Evolutionary conservation across 2,888 invertebrate species (phyloP).

Genomic region (Plagodis dolabraria): DNA sequence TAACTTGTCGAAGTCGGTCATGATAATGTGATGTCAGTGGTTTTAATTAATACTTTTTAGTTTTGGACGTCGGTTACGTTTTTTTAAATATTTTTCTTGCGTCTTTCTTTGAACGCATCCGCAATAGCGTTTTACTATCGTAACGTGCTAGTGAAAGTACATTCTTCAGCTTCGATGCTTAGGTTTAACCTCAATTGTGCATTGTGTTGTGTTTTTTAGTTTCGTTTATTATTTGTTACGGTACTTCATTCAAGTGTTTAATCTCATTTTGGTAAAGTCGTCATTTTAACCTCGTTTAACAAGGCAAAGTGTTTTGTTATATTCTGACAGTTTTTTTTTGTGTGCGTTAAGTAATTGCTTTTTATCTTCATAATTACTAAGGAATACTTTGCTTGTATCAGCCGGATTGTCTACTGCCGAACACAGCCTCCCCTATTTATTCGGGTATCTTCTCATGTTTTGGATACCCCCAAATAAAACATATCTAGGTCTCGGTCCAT

Average conservation of each 20-base stretch:
- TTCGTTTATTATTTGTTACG: conserved; percentile 20
- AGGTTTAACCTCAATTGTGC: conserved; percentile 37
- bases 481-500: too few relatives aligned
- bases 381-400: too few relatives aligned
- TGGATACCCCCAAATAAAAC: too few relatives aligned
- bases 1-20: too few relatives aligned
- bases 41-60: too few relatives aligned
- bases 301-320: conserved; percentile 4
- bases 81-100: background rate
- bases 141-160: conserved; percentile 55
- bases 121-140: conserved; percentile 19
- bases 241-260: conserved; percentile 21
- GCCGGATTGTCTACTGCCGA: too few relatives aligned
- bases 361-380: background rate
- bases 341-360: background rate
- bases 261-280: conserved; percentile 23
- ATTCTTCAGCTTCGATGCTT: conserved; percentile 43
- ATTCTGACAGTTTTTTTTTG: background rate
- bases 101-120: background rate
- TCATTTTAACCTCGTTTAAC: conserved; percentile 19
- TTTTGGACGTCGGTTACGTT: background rate
- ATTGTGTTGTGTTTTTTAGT: conserved; percentile 29
- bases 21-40: too few relatives aligned
- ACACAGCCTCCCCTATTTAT: too few relatives aligned
- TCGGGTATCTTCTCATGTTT: too few relatives aligned